Percentiles rank a stretch among this genome's conserved stretches.
These are phyloP conservation scores for Hirtodrosophila histrioides DNA, from an alignment of 2,888 invertebrate species.

Conservation along the genomic window DNA sequence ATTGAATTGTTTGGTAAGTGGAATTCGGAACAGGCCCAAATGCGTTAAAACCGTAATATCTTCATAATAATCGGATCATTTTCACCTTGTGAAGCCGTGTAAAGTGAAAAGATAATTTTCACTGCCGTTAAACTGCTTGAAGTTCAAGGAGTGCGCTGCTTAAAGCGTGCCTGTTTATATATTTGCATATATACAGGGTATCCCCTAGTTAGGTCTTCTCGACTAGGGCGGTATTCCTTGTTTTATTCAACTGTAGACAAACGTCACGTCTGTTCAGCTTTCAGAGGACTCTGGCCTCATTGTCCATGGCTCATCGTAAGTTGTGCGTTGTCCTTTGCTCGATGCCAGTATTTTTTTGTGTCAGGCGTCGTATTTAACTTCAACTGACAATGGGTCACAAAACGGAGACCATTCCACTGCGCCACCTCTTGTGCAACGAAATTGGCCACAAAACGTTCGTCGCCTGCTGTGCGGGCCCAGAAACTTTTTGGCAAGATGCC, in stretches of 20 bases:
- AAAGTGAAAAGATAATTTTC: no score
- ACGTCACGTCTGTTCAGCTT: slow-evolving; percentile 35
- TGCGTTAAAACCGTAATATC: no score
- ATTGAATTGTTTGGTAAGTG: no score
- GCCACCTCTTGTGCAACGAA: slow-evolving; percentile 44
- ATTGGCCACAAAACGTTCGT: slow-evolving; percentile 76
- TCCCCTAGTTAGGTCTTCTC: no score
- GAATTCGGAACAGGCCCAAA: no score
- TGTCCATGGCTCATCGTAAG: slow-evolving; percentile 46
- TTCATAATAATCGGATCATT: no score
- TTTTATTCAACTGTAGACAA: slow-evolving; percentile 45
- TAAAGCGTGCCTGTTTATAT: no score
- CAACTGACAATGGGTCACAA: slow-evolving; percentile 68
- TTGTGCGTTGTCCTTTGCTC: slow-evolving; percentile 33
- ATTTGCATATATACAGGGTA: no score
- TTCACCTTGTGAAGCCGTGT: no score
- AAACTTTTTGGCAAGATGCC: slow-evolving; percentile 72
- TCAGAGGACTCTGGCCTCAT: slow-evolving; percentile 33
- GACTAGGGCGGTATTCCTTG: neutral
- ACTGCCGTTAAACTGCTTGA: no score
- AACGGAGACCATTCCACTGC: slow-evolving; percentile 42
- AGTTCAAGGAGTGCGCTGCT: no score
- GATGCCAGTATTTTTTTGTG: slow-evolving; percentile 43
- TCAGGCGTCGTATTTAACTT: slow-evolving; percentile 64
- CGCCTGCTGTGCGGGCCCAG: slow-evolving; percentile 65